phyloP scores from a whole-genome alignment of 2,113 vertebrate genomes.

The Microtus richardsoni region DNA sequence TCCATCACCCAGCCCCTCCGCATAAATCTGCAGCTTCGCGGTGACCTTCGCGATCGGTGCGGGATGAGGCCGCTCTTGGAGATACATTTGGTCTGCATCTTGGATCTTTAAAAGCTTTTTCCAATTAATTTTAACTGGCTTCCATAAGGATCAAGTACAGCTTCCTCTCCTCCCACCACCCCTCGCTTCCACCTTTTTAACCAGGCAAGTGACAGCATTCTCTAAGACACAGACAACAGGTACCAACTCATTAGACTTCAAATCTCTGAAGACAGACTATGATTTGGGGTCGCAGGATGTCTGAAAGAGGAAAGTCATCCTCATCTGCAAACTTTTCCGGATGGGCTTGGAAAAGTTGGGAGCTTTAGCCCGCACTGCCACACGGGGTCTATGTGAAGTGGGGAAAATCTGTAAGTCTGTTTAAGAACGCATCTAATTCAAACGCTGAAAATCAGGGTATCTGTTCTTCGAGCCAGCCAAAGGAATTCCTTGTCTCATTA shows the following conservation, averaged over 20 bases:
- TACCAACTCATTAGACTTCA: constrained; percentile 73
- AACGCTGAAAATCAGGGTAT: not conserved
- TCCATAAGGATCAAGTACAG: constrained; percentile 90
- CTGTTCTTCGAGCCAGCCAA: not conserved
- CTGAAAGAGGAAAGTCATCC: not conserved
- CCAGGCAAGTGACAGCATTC: constrained; percentile 79
- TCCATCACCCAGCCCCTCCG: constrained; percentile 91
- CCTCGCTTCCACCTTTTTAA: constrained; percentile 81
- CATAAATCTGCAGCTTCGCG: constrained; percentile 95
- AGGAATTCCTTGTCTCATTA: not conserved
- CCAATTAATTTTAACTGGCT: constrained; percentile 93
- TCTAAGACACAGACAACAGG: constrained; percentile 75
- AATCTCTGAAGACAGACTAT: constrained; percentile 64
- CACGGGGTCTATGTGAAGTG: rapidly evolving
- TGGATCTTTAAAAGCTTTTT: constrained; percentile 91
- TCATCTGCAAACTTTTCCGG: not conserved
- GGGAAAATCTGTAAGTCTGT: not conserved
- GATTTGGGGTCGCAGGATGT: not conserved
- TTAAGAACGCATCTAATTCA: not conserved
- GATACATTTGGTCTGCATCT: constrained; percentile 90
- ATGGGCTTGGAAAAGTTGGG: not conserved
- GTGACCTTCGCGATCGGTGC: constrained; percentile 92
- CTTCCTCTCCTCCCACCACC: constrained; percentile 81
- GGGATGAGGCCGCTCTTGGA: constrained; percentile 87
- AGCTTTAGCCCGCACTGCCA: not conserved